These are phyloP conservation scores for Oncorhynchus keta DNA, from an alignment of 2,113 vertebrate species.

Conservation along the genomic window DNA sequence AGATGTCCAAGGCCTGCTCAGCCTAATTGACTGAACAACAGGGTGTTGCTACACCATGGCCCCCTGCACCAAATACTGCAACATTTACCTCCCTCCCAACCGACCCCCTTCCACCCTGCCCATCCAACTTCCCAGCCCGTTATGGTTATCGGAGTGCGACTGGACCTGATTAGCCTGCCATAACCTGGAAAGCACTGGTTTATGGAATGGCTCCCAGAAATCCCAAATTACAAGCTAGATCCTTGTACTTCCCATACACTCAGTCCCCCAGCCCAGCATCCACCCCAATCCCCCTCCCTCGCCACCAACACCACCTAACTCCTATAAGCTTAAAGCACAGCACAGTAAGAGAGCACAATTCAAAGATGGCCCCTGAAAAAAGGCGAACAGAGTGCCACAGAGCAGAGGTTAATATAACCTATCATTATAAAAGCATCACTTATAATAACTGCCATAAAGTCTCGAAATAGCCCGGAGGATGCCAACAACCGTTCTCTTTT, in stretches of 20 bases:
- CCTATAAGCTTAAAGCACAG: neutral
- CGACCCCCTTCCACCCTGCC: constrained; percentile 25
- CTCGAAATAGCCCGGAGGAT: constrained; percentile 6
- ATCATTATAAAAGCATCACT: constrained; percentile 39
- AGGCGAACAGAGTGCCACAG: neutral
- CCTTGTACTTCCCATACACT: constrained; percentile 27
- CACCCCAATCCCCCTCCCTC: neutral
- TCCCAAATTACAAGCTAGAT: constrained; percentile 51
- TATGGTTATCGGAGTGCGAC: constrained; percentile 22
- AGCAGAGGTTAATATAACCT: constrained; percentile 31
- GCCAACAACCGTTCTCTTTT: constrained; percentile 4
- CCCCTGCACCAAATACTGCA: constrained; percentile 11
- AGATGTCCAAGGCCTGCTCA: constrained; percentile 66
- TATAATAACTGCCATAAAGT: constrained; percentile 37
- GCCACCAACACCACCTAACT: neutral
- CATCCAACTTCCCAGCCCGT: neutral
- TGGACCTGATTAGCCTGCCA: constrained; percentile 42
- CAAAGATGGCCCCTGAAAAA: constrained; percentile 19
- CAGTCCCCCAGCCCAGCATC: constrained; percentile 16
- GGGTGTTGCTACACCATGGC: constrained; percentile 51
- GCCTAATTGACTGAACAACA: constrained; percentile 63
- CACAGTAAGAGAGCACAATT: constrained; percentile 15
- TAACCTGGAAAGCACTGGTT: constrained; percentile 41
- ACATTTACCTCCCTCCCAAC: constrained; percentile 12
- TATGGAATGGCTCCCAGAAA: constrained; percentile 45